Percentiles rank a stretch among this genome's conserved stretches.
Evolutionary conservation across 2,113 vertebrate species (phyloP).

Genomic region (Crypturellus undulatus): DNA sequence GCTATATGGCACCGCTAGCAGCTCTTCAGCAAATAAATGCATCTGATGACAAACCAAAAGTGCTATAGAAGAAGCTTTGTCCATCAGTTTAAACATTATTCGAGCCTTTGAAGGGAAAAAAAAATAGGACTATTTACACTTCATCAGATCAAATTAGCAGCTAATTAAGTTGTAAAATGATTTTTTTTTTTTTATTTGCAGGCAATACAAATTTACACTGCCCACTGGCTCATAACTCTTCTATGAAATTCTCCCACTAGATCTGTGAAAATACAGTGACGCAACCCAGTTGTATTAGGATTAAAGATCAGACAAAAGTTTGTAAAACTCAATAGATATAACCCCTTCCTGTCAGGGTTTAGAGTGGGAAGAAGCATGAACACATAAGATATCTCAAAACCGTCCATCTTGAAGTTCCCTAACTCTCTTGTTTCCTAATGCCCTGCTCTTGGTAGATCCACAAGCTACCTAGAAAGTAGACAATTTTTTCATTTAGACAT

Average conservation of each 20-base stretch:
- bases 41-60: constrained; percentile 13
- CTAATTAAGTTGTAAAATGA: not conserved
- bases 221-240: not conserved
- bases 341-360: not conserved
- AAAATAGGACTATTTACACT: not conserved
- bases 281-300: not conserved
- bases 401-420: not conserved
- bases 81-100: not conserved
- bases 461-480: not conserved
- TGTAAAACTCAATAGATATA: not conserved
- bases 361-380: not conserved
- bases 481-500: not conserved
- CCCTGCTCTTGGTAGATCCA: not conserved
- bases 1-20: not conserved
- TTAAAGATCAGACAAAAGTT: not conserved
- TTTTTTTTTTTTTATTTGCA: not conserved
- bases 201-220: not conserved
- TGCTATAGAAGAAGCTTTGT: not conserved
- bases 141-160: not conserved
- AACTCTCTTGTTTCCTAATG: not conserved
- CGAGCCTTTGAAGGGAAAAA: not conserved
- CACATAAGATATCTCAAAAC: not conserved
- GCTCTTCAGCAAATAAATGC: constrained; percentile 26
- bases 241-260: not conserved
- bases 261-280: not conserved